Conservation (phyloP, 2,797 vertebrate genomes). For the Gallinago nigripennis region DNA sequence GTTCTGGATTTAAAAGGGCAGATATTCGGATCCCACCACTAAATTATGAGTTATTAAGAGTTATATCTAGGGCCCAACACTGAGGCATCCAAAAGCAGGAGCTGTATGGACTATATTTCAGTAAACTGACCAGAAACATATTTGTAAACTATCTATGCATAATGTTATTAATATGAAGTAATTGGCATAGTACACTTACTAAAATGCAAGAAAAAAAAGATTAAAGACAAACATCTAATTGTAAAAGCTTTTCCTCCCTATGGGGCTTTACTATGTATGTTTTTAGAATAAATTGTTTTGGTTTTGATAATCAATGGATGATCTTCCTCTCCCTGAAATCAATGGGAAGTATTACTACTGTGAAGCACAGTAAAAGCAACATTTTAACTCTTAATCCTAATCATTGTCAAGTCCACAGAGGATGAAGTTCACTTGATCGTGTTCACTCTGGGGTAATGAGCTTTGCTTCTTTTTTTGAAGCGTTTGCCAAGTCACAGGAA, state of each 20-base stretch:
- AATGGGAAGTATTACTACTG: background rate
- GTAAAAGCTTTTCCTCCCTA: background rate
- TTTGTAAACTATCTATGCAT: background rate
- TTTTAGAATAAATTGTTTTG: background rate
- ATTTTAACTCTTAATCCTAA: background rate
- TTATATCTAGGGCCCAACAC: background rate
- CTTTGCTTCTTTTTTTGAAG: background rate
- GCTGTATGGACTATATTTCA: background rate
- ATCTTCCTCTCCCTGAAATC: background rate
- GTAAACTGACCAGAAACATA: background rate
- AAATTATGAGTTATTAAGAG: background rate
- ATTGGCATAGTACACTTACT: background rate
- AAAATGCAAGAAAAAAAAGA: background rate
- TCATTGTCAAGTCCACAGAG: background rate
- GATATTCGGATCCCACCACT: background rate
- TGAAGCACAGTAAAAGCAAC: background rate
- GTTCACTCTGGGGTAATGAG: background rate
- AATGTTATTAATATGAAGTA: rapidly evolving
- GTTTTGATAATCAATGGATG: background rate
- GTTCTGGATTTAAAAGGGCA: background rate
- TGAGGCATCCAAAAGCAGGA: background rate
- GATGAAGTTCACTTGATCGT: background rate
- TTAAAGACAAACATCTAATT: background rate
- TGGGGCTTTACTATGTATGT: background rate
- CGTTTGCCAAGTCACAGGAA: background rate